Base-by-base conservation (phyloP, 2,113 vertebrate genomes). In the Macrotis lagotis region DNA sequence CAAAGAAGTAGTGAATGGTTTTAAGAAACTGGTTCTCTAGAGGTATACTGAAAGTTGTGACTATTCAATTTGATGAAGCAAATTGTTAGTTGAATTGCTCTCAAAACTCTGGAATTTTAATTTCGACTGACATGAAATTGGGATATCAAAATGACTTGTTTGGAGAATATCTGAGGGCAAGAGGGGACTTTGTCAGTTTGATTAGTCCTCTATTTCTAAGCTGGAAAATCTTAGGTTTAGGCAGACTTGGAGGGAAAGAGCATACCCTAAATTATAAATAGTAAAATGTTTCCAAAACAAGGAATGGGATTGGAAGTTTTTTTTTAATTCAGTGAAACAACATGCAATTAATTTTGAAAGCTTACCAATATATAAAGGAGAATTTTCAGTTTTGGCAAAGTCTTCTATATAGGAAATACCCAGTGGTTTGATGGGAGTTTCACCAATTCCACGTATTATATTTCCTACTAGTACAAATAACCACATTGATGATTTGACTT, bases 331-430 rank as follows among this genome's bases (percentile, higher is more conserved):
- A n/a, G 37, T n/a, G 16, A 74, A n/a, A 74, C 66, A 74, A 74
- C 66, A 74, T 19, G 2, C 31, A 74, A 74, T 24, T 94, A 44
- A 16, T 89, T 96, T 95, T 92, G 24, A 5, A 92, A 92, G 95
- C 83, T 99, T 98, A 99, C 99, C 99, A 91, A 99, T 98, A 96
- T 99, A 99, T 66, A 99, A 98, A 51, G 99, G 99, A 31, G 99
- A 99, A 94, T 99, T 99, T 97, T 99, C 99, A 94, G 98, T 96
- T 92, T 98, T 98, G 91, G 99, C 98, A 98, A 99, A 99, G 97
- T 99, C 99, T 93, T 99, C 99, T 66, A 99, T 98, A 91, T 99
- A 99, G 0, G 99, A 99, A 96, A 99, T 98, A 53, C 99, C 99
- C 59, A 99, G 98, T 25, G 99, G 99, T 95, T 99, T 98, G 11